A percentile compares a stretch with the other conserved stretches of the same genome.
Evolutionary conservation across 2,113 vertebrate species (phyloP).

Genomic region (Stigmatopora nigra): DNA sequence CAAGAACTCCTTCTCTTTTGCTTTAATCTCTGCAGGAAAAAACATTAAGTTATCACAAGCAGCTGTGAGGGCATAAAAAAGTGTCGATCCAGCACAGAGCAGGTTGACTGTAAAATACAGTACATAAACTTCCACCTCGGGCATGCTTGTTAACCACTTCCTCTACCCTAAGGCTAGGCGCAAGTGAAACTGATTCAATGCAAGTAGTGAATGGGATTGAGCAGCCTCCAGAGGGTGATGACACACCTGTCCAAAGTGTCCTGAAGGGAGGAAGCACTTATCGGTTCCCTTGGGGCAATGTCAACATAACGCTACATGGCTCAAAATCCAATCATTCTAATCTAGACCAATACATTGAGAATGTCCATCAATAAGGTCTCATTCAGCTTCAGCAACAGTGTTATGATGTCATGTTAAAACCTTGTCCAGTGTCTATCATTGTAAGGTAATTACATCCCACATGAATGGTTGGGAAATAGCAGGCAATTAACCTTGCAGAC

Average conservation of each 20-base stretch:
- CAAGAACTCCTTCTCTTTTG: slow-evolving; percentile 5
- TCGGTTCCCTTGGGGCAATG: slow-evolving; percentile 7
- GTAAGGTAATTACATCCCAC: slow-evolving; percentile 56
- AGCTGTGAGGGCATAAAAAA: slow-evolving; percentile 1
- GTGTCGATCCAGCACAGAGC: slow-evolving; percentile 14
- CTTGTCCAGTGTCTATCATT: slow-evolving; percentile 43
- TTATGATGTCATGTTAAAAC: slow-evolving; percentile 19
- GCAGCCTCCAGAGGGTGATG: slow-evolving; percentile 26
- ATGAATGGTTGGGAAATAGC: slow-evolving; percentile 57
- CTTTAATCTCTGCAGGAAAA: slow-evolving; percentile 9
- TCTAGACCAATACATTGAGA: slow-evolving; percentile 2
- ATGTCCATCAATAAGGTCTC: slow-evolving; percentile 11
- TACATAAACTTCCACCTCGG: slow-evolving; percentile 16
- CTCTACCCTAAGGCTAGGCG: slow-evolving; percentile 31
- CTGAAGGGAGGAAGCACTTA: slow-evolving; percentile 8
- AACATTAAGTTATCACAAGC: slow-evolving; percentile 2
- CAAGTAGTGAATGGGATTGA: slow-evolving; percentile 13
- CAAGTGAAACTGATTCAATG: slow-evolving; percentile 42
- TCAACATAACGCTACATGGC: neutral
- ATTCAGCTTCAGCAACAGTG: neutral
- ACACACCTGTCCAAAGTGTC: slow-evolving; percentile 32
- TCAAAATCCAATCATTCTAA: slow-evolving; percentile 23
- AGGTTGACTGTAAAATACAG: slow-evolving; percentile 12
- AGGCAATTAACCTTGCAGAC: slow-evolving; percentile 59
- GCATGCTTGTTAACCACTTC: slow-evolving; percentile 41